Conservation (phyloP, 1,140 invertebrate genomes). For the Eumaeus atala region DNA sequence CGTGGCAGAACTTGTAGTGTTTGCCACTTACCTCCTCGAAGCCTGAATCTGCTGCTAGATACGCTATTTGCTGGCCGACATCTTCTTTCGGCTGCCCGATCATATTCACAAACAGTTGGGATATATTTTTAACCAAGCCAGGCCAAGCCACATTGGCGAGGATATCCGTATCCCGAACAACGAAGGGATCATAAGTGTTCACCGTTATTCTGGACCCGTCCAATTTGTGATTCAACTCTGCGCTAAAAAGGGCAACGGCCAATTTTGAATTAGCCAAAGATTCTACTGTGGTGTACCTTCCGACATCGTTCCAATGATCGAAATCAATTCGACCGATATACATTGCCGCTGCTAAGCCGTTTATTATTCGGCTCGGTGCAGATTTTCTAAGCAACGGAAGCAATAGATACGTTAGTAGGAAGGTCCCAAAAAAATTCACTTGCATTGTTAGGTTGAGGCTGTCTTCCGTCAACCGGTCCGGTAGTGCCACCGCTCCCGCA, state of each 20-base stretch:
- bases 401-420: conserved; percentile 82
- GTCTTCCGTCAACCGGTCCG: conserved; percentile 71
- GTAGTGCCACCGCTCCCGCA: conserved; percentile 77
- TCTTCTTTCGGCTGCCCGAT: conserved; percentile 52
- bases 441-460: conserved; percentile 81
- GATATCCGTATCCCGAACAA: conserved; percentile 65
- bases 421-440: conserved; percentile 82
- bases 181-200: conserved; percentile 77
- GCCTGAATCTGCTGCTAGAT: conserved; percentile 42
- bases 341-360: conserved; percentile 81
- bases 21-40: conserved; percentile 47
- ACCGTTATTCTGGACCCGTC: conserved; percentile 75
- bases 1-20: conserved; percentile 59
- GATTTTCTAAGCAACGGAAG: conserved; percentile 76
- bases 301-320: conserved; percentile 74
- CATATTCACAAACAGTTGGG: conserved; percentile 41
- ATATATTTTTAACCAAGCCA: conserved; percentile 31
- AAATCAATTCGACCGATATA: conserved; percentile 76
- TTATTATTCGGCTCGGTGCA: conserved; percentile 79
- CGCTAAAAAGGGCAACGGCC: conserved; percentile 80
- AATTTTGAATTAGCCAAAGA: conserved; percentile 77
- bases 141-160: conserved; percentile 34
- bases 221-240: conserved; percentile 75
- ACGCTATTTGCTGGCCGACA: conserved; percentile 44
- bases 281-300: conserved; percentile 71